Evolutionary conservation across 2,888 invertebrate species (phyloP).

Genomic region (Scaptomyza parva): DNA sequence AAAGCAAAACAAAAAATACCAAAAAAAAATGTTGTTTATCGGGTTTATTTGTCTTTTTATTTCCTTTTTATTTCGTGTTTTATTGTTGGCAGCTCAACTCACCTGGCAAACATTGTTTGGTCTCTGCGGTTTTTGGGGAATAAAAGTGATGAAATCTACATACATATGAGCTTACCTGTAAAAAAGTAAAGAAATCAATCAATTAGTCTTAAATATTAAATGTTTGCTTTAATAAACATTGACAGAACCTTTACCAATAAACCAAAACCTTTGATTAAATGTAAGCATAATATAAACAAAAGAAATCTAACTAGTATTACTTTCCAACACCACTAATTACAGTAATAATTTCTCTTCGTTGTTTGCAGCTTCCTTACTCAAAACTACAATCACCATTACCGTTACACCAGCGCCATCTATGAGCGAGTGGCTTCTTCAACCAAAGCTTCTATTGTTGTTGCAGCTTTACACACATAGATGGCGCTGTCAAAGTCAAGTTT

Average conservation of each 20-base stretch:
- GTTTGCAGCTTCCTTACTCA: not conserved
- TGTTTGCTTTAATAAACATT: not conserved
- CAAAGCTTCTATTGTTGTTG: slow-evolving; percentile 1
- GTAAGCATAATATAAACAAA: not conserved
- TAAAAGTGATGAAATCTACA: not conserved
- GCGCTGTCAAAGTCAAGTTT: slow-evolving; percentile 19
- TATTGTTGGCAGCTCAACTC: slow-evolving; percentile 30
- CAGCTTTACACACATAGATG: slow-evolving; percentile 1
- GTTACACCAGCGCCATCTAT: slow-evolving; percentile 40
- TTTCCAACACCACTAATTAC: not conserved
- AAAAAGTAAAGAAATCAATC: slow-evolving; percentile 22
- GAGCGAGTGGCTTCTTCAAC: not conserved
- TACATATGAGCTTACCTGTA: slow-evolving; percentile 42
- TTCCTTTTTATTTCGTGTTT: slow-evolving; percentile 4
- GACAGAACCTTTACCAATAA: slow-evolving; percentile 7
- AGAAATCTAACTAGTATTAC: not conserved
- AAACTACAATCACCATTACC: not conserved
- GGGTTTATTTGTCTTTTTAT: slow-evolving; percentile 12
- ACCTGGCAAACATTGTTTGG: slow-evolving; percentile 53
- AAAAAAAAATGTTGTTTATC: slow-evolving; percentile 51
- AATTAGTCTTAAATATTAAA: not conserved
- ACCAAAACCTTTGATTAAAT: slow-evolving; percentile 1
- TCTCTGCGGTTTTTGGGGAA: slow-evolving; percentile 2
- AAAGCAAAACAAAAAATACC: too few relatives aligned
- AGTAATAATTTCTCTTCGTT: too few relatives aligned